Base-by-base conservation (phyloP, 2,113 vertebrate species). In the Caranx ignobilis region DNA sequence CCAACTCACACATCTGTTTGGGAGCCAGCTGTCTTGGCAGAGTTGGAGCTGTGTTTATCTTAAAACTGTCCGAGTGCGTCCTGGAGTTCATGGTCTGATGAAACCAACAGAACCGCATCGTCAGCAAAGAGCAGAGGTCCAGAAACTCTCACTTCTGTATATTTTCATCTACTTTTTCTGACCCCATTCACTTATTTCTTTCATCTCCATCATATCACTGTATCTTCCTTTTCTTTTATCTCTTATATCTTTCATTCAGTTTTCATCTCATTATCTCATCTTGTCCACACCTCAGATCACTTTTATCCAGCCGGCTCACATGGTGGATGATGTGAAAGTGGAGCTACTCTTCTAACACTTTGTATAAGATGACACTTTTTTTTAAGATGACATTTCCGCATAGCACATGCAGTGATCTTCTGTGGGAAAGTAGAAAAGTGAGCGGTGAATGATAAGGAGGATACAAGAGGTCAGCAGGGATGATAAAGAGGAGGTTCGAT, bases 401-500 rank as follows among this genome's bases (percentile, higher is more conserved):
- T n/a, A 19, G 66, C 35, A 3, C 19, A 26, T 26, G 26, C 26
- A 18, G 55, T 4, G 71, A 35, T 5, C 2, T 11, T 45, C n/a
- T 11, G 50, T 9, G 19, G 10, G 5, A 61, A 11, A 26, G 45
- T 16, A 41, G 21, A 39, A 69, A 56, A 60, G 31, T 43, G 66
- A 69, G 68, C 16, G 61, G 15, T 71, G 65, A 60, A 34, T 18
- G 75, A 89, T 63, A 47, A 84, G 57, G 39, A 73, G 59, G 37
- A 88, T 87, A 66, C 47, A 31, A 50, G 75, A 71, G 77, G 77
- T 85, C 75, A 71, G 68, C 59, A 39, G 15, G 64, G 21, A 55
- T 77, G 87, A 89, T 91, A 84, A 83, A 87, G 77, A 84, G 78
- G 79, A 77, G 64, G 77, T 77, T 26, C 3, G 71, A 69, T 80